phyloP scores from a whole-genome alignment of 2,888 invertebrate genomes.

The Chymomyza procnemis region DNA sequence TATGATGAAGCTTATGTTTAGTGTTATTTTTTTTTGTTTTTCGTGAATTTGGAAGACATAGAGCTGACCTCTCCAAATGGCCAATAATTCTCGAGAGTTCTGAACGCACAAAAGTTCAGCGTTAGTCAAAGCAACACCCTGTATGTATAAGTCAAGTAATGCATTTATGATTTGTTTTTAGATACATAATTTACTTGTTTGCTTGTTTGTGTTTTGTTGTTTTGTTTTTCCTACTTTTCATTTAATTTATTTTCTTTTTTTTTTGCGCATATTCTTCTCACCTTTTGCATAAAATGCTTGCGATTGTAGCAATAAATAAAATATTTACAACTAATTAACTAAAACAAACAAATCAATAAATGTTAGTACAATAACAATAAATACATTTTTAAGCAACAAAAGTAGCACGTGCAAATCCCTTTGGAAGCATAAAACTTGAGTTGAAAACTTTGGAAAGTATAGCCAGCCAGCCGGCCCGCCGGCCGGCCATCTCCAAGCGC shows the following conservation, averaged over 20 bases:
- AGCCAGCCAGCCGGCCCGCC: no score
- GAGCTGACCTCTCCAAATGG: no score
- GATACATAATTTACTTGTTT: conserved; percentile 13
- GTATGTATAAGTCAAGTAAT: not conserved
- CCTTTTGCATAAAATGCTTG: conserved; percentile 26
- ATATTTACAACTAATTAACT: conserved; percentile 31
- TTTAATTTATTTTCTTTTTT: no score
- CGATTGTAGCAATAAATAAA: not conserved
- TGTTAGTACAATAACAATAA: conserved; percentile 29
- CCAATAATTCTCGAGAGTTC: no score
- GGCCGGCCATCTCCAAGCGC: no score
- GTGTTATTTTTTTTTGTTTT: no score
- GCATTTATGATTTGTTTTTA: not conserved
- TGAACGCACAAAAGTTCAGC: no score
- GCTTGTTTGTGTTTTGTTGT: conserved; percentile 24
- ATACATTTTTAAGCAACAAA: not conserved
- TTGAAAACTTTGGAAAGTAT: no score
- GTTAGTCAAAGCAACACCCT: not conserved
- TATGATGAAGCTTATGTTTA: no score
- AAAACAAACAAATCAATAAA: conserved; percentile 51
- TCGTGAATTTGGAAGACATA: no score
- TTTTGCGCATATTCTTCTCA: conserved; percentile 25
- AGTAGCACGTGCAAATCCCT: not conserved
- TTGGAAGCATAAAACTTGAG: conserved; percentile 8
- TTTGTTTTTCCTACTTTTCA: no score